These are phyloP conservation scores for Trissonchulus latispiculum DNA, from an alignment of 2,888 invertebrate genomes.

Conservation along the genomic window DNA sequence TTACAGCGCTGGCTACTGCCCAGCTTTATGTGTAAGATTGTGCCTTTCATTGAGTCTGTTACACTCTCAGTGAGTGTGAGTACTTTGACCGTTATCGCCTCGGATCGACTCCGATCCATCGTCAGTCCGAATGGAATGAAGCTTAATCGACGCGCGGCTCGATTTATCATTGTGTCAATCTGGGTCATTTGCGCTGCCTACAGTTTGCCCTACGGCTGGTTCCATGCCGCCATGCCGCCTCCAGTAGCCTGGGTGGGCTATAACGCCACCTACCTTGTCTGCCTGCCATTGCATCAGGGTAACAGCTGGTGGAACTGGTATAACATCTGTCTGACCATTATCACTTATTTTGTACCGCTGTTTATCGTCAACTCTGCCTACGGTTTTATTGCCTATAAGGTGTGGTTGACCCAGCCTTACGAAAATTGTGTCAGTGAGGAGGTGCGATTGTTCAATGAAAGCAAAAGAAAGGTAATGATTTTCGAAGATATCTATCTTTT, in stretches of 20 bases:
- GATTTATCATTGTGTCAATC: slow-evolving; percentile 28
- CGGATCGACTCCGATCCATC: slow-evolving; percentile 60
- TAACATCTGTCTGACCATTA: slow-evolving; percentile 38
- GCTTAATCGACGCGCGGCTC: slow-evolving; percentile 8
- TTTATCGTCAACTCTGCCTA: slow-evolving; percentile 69
- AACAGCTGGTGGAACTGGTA: slow-evolving; percentile 27
- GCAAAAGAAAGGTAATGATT: too few relatives aligned
- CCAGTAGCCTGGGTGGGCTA: neutral
- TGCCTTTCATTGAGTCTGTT: slow-evolving; percentile 73
- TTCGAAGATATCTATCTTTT: too few relatives aligned
- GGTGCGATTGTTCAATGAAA: too few relatives aligned
- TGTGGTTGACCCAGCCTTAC: slow-evolving; percentile 70
- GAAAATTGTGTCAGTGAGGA: too few relatives aligned
- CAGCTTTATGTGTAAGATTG: slow-evolving; percentile 73
- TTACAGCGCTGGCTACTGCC: slow-evolving; percentile 76
- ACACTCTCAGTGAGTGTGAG: slow-evolving; percentile 80
- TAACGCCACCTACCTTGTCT: neutral
- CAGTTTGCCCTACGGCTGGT: slow-evolving; percentile 33
- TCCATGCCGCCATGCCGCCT: neutral
- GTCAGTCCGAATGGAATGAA: slow-evolving; percentile 9
- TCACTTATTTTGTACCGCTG: slow-evolving; percentile 63
- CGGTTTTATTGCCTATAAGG: slow-evolving; percentile 62
- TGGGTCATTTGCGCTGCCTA: slow-evolving; percentile 33
- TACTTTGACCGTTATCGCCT: slow-evolving; percentile 72
- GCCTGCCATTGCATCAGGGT: slow-evolving; percentile 14